A percentile compares a stretch with the other conserved stretches of the same genome.
Conservation (phyloP, 2,113 vertebrate species). For the Aldabrachelys gigantea region DNA sequence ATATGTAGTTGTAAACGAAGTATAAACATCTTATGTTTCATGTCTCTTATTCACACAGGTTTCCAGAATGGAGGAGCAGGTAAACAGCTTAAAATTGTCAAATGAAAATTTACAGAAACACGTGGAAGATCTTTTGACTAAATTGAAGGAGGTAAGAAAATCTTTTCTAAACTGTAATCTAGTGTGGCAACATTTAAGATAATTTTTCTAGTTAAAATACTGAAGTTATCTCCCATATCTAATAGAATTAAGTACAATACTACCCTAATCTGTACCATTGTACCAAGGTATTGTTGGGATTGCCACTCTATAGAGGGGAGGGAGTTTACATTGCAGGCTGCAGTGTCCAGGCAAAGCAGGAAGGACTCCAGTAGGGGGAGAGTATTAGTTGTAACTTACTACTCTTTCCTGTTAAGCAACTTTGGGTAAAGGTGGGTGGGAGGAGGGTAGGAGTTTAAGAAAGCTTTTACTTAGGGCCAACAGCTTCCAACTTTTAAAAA, state of each 20-base stretch:
- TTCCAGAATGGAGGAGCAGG: slow-evolving; percentile 89
- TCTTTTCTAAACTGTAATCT: not conserved
- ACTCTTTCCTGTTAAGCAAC: not conserved
- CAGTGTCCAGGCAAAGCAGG: not conserved
- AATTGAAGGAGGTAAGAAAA: slow-evolving; percentile 89
- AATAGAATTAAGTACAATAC: not conserved
- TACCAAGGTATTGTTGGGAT: not conserved
- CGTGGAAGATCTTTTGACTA: slow-evolving; percentile 88
- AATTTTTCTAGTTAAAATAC: no score
- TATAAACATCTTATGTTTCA: not conserved
- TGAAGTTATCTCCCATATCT: not conserved
- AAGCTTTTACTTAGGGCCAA: not conserved
- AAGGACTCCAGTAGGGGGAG: not conserved
- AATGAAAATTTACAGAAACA: slow-evolving; percentile 92
- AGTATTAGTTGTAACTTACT: not conserved
- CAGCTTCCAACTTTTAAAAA: not conserved
- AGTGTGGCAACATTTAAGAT: not conserved
- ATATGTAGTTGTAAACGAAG: not conserved
- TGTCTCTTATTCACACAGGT: slow-evolving; percentile 76
- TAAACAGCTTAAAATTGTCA: slow-evolving; percentile 87
- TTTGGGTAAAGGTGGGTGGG: not conserved
- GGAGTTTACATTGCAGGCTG: not conserved
- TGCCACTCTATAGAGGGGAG: not conserved
- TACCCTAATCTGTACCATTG: not conserved
- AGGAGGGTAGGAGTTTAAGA: not conserved